These are phyloP conservation scores for Euura saliciscinereae DNA, from an alignment of 1,140 invertebrate species.

Conservation along the genomic window DNA sequence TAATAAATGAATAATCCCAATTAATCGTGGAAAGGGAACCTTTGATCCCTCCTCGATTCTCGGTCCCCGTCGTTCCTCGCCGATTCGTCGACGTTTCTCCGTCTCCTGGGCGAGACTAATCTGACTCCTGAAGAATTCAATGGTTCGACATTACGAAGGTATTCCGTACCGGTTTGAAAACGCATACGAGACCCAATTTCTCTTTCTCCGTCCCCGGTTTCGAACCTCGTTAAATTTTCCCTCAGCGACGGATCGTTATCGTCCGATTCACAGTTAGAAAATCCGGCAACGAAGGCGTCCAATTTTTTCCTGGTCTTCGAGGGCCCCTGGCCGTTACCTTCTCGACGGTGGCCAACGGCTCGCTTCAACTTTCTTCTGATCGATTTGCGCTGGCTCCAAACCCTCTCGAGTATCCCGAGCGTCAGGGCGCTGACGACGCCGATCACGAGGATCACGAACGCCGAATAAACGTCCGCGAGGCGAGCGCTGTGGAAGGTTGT, in stretches of 20 bases:
- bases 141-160: not conserved
- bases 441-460: conserved; percentile 47
- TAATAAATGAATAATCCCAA: not conserved
- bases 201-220: too few species aligned
- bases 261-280: not conserved
- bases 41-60: not conserved
- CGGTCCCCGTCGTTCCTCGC: too few species aligned
- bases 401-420: not conserved
- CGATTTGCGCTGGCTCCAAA: conserved; percentile 12
- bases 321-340: not conserved
- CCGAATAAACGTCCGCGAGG: conserved; percentile 54
- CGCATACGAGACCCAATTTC: too few species aligned
- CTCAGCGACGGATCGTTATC: too few species aligned
- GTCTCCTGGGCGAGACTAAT: not conserved
- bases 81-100: not conserved
- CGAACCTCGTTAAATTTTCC: too few species aligned
- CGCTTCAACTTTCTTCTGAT: not conserved
- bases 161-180: too few species aligned
- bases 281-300: not conserved
- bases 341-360: not conserved
- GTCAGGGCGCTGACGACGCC: conserved; percentile 41
- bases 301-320: not conserved
- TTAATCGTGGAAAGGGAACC: not conserved
- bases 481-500: conserved; percentile 52
- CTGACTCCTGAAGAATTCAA: not conserved